Evolutionary conservation across 2,113 vertebrate genomes (phyloP).

Genomic region (Peromyscus maniculatus): DNA sequence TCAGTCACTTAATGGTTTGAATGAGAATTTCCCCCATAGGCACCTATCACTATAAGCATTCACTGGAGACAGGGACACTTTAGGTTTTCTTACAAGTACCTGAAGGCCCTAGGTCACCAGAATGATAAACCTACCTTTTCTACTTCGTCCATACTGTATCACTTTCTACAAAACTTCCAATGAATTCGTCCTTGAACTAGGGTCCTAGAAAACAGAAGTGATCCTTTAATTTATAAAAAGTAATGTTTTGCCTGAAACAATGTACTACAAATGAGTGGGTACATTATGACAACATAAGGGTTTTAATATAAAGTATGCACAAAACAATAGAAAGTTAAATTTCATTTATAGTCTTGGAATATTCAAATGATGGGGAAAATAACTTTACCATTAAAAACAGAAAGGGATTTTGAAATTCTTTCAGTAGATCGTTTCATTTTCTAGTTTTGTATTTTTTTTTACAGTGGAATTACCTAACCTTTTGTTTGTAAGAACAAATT

Average conservation of each 20-base stretch:
- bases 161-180: constrained; percentile 1
- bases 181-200: neutral
- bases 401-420: neutral
- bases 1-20: too few relatives aligned
- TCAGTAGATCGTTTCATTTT: neutral
- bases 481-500: constrained; percentile 40
- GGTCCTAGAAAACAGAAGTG: neutral
- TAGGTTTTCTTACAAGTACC: neutral
- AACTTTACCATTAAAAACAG: neutral
- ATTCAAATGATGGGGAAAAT: constrained; percentile 7
- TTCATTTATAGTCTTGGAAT: neutral
- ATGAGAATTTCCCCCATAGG: too few relatives aligned
- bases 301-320: constrained; percentile 5
- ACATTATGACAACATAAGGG: neutral
- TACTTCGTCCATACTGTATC: neutral
- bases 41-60: too few relatives aligned
- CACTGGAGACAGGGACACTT: too few relatives aligned
- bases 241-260: neutral
- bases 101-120: neutral
- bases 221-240: neutral
- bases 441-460: neutral
- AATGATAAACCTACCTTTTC: neutral
- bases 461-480: neutral
- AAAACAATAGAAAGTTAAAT: neutral
- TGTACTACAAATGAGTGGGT: neutral